Conservation (phyloP, 2,797 vertebrate species). For the Simalia tracyae region DNA sequence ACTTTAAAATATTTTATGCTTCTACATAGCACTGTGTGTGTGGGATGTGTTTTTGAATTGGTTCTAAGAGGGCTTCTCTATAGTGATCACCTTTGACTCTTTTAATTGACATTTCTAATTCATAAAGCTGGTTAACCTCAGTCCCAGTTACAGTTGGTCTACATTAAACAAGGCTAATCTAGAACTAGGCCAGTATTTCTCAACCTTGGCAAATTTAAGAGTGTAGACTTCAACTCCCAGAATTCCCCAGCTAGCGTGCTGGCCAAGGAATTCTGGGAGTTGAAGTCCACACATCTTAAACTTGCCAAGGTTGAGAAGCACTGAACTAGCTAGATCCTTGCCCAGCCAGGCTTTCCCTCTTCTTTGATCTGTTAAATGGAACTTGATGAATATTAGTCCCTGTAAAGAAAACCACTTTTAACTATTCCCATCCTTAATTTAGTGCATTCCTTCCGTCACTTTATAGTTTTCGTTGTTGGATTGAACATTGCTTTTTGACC, state of each 20-base stretch:
- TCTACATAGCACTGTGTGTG: neutral
- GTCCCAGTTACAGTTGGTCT: neutral
- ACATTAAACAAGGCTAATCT: neutral
- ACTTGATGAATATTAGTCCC: neutral
- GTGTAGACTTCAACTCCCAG: neutral
- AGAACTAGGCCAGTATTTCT: neutral
- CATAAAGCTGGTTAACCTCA: neutral
- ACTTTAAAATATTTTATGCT: neutral
- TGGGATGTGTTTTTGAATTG: neutral
- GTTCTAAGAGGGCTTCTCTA: neutral
- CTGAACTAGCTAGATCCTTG: neutral
- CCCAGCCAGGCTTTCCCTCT: neutral
- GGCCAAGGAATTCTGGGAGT: neutral
- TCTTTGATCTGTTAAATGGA: neutral
- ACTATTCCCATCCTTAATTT: neutral
- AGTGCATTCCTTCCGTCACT: neutral
- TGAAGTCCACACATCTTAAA: neutral
- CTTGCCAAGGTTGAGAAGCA: neutral
- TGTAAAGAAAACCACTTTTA: neutral
- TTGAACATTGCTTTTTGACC: neutral
- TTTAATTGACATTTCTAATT: neutral
- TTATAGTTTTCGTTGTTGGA: neutral
- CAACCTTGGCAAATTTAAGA: neutral
- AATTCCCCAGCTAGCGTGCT: neutral
- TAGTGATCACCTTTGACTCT: neutral